Evolutionary conservation across 1,140 invertebrate species (phyloP).

Genomic region (Melipona quadrifasciata): DNA sequence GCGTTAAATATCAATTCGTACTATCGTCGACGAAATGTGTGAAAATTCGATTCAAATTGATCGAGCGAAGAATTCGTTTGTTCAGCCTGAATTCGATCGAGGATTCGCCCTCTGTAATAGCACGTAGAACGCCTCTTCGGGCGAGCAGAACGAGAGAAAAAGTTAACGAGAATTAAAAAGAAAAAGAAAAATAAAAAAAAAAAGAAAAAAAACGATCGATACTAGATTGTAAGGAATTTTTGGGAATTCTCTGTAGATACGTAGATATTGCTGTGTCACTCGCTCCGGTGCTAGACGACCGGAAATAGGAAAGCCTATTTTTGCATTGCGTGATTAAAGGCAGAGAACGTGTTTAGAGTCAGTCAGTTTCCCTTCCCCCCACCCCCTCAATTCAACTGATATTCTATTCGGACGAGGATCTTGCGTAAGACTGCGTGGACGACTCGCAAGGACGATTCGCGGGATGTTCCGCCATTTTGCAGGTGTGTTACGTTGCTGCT

Average conservation of each 20-base stretch:
- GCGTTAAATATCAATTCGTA: too few relatives aligned
- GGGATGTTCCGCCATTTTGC: conserved; percentile 43
- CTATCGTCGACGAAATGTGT: too few relatives aligned
- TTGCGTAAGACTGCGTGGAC: conserved; percentile 40
- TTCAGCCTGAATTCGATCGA: conserved; percentile 31
- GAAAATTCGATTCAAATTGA: neutral
- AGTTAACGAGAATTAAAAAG: neutral
- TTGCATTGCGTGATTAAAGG: conserved; percentile 66
- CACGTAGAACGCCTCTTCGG: conserved; percentile 42
- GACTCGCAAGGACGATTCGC: conserved; percentile 46
- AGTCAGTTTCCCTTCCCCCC: neutral
- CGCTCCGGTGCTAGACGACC: conserved; percentile 64
- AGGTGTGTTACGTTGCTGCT: neutral
- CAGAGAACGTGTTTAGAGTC: conserved; percentile 54
- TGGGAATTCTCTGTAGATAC: conserved; percentile 63
- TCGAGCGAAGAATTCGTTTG: too few relatives aligned
- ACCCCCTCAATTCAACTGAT: conserved; percentile 46
- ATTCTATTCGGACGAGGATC: conserved; percentile 40
- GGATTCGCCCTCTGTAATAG: conserved; percentile 34
- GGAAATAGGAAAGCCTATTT: conserved; percentile 70
- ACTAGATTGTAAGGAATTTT: conserved; percentile 64
- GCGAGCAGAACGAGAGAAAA: conserved; percentile 6
- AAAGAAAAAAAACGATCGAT: conserved; percentile 52
- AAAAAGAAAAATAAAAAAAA: conserved; percentile 25
- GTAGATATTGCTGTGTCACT: conserved; percentile 62